Conservation (phyloP, 2,888 invertebrate species). For the Pterobdella sp. region DNA sequence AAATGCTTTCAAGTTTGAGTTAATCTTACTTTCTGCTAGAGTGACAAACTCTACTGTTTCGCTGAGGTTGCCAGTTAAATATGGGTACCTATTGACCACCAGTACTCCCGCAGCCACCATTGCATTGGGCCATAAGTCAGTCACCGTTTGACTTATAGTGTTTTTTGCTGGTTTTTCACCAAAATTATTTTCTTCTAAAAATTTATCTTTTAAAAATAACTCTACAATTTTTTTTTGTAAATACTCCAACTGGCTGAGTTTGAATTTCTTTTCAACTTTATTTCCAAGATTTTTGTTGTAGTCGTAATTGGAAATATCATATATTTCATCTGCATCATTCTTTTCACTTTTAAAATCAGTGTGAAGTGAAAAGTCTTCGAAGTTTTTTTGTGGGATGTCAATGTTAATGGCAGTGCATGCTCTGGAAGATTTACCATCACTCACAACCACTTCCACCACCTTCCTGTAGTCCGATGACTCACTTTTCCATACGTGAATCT, state of each 20-base stretch:
- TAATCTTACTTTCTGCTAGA: conserved; percentile 28
- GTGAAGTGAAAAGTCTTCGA: background rate
- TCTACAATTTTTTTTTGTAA: background rate
- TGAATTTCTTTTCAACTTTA: background rate
- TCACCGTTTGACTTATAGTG: conserved; percentile 33
- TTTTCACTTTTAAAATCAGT: background rate
- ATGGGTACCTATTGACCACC: conserved; percentile 69
- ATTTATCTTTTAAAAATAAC: background rate
- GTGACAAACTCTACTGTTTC: conserved; percentile 60
- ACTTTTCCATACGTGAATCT: conserved; percentile 26
- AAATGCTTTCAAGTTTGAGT: background rate
- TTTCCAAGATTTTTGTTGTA: background rate
- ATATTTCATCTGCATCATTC: background rate
- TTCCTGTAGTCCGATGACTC: background rate
- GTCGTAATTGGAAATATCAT: background rate
- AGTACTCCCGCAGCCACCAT: conserved; percentile 77
- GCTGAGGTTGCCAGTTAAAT: conserved; percentile 53
- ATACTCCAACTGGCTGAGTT: background rate
- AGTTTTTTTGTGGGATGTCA: background rate
- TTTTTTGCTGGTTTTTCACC: background rate
- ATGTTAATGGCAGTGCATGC: conserved; percentile 8
- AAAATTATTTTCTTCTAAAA: background rate
- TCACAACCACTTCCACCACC: conserved; percentile 18
- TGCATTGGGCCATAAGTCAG: conserved; percentile 44
- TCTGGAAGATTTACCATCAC: background rate